A percentile compares a stretch with the other conserved stretches of the same genome.
These are phyloP conservation scores for Corynorhinus townsendii DNA, from an alignment of 2,113 vertebrate species.

Conservation along the genomic window DNA sequence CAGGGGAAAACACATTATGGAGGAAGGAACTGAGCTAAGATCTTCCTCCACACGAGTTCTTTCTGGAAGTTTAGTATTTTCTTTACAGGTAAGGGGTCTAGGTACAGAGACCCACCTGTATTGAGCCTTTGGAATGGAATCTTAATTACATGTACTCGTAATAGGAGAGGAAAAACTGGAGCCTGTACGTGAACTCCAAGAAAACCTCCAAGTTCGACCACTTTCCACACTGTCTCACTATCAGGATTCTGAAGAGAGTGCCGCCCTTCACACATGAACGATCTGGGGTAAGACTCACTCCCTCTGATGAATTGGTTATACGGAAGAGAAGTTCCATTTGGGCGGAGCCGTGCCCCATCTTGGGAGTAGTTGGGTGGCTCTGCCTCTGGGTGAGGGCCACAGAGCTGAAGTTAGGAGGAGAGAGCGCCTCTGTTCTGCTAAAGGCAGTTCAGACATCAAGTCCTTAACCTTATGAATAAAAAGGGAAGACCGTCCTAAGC, in stretches of 20 bases:
- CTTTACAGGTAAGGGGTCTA: neutral
- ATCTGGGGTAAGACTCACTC: too few species aligned
- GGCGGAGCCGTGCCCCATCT: neutral
- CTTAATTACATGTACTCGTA: neutral
- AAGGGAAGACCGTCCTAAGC: neutral
- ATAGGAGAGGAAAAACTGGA: neutral
- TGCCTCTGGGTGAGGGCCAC: neutral
- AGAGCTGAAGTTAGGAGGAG: neutral
- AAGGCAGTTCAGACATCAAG: too few species aligned
- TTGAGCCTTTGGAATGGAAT: neutral
- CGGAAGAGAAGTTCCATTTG: neutral
- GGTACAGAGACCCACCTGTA: neutral
- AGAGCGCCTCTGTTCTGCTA: neutral
- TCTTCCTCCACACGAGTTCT: neutral
- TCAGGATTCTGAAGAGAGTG: neutral
- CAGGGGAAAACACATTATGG: neutral
- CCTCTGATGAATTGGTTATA: neutral
- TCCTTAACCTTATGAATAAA: neutral
- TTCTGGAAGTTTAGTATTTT: neutral
- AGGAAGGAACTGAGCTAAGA: neutral
- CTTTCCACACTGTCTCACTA: neutral
- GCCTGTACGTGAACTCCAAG: neutral
- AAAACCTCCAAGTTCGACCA: neutral
- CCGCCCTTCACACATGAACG: accelerated
- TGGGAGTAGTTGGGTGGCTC: neutral